Evolutionary conservation across 2,888 invertebrate genomes (phyloP).

Genomic region (Drosophila kambysellisi): DNA sequence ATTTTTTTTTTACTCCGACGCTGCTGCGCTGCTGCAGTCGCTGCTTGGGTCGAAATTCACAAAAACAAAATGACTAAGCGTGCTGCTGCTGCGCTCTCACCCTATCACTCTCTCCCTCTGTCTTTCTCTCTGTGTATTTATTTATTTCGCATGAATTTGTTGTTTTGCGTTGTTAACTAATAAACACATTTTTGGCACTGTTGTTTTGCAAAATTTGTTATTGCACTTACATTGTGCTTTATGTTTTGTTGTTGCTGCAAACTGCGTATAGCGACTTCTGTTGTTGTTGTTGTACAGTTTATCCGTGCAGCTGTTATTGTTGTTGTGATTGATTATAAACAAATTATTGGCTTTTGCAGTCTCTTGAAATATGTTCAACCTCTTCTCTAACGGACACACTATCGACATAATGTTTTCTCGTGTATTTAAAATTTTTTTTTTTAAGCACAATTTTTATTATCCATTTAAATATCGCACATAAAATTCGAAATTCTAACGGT

Average conservation of each 20-base stretch:
- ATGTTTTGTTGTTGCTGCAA: conserved; percentile 29
- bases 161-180: conserved; percentile 65
- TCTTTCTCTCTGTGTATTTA: conserved; percentile 4
- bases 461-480: not conserved
- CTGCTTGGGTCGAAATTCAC: conserved; percentile 66
- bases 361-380: conserved; percentile 81
- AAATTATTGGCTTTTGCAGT: conserved; percentile 62
- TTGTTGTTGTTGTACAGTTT: conserved; percentile 40
- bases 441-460: conserved; percentile 36
- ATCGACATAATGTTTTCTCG: conserved; percentile 82
- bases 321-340: conserved; percentile 53
- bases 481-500: conserved; percentile 9
- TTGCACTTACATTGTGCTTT: conserved; percentile 63
- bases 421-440: conserved; percentile 3
- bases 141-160: conserved; percentile 34
- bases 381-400: conserved; percentile 81
- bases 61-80: conserved; percentile 76
- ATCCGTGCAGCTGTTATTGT: conserved; percentile 48
- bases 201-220: conserved; percentile 13
- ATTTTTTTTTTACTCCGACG: conserved; percentile 10
- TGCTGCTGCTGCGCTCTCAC: conserved; percentile 44
- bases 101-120: conserved; percentile 15
- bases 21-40: conserved; percentile 25
- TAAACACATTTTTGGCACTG: conserved; percentile 46
- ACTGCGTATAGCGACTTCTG: conserved; percentile 39